Evolutionary conservation across 2,888 invertebrate genomes (phyloP), one percentile per base, ranked within the genome.

Genomic region (Coenonympha arcania): DNA sequence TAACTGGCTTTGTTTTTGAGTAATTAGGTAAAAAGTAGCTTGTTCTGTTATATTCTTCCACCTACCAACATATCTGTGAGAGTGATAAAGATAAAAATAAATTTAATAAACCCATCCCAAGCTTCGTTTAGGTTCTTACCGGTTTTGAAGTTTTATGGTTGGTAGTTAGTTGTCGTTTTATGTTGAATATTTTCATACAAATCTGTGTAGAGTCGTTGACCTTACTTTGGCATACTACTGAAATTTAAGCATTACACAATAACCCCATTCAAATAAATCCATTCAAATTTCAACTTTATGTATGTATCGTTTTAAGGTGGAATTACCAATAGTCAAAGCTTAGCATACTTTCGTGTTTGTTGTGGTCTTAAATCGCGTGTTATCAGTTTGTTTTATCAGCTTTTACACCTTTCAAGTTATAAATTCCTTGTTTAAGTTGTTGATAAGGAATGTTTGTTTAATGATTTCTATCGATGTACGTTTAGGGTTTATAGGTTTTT

Each of bases 331-430:
- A 3, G 9, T n/a, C 20, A 22, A 48, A 31, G 39, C 20, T 26
- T 52, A 47, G 47, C 47, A 50, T 19, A 52, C 43, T 40, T 50
- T 43, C 39, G 15, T 55, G 58, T 58, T 57, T 58, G 52, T 58
- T 48, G 36, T 60, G 60, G 52, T 53, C 41, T 60, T 60, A 56
- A 59, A 59, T 57, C 55, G 41, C 42, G 37, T 26, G 43, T 41
- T 55, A 56, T 59, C 57, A 55, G 52, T 40, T 24, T 26, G 34
- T 54, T 42, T 58, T 59, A 60, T 59, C 60, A 57, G 54, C 50
- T 48, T 50, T 52, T 50, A 55, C 55, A 55, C 53, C 55, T 55
- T 44, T 49, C 50, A 34, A 44, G 52, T 54, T 56, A 52, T 54
- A 58, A 58, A 58, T 56, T 58, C 54, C 56, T 52, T 37, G 49